Evolutionary conservation across 1,140 invertebrate genomes (phyloP).

Genomic region (Papilio aristodemus): DNA sequence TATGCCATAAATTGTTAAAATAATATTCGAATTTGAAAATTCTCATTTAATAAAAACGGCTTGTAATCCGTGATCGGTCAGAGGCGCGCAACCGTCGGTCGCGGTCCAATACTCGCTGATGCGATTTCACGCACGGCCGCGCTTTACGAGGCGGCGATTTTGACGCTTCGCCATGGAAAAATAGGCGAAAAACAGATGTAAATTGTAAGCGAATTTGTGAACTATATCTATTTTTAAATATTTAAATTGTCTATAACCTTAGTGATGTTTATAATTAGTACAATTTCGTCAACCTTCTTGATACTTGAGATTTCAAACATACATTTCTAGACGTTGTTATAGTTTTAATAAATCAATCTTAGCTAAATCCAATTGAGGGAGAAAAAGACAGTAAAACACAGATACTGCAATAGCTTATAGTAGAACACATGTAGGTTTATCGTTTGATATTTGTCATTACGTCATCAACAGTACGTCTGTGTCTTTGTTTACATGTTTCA

Average conservation of each 20-base stretch:
- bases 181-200: conserved; percentile 15
- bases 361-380: no score
- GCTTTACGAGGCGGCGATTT: conserved; percentile 38
- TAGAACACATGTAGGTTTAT: no score
- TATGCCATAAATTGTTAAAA: neutral
- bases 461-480: neutral
- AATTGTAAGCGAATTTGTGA: neutral
- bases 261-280: no score
- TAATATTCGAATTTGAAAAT: conserved; percentile 29
- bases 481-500: conserved; percentile 2
- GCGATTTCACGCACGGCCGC: conserved; percentile 59
- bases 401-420: no score
- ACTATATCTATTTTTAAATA: neutral
- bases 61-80: conserved; percentile 50
- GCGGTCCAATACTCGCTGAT: conserved; percentile 48
- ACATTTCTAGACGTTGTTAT: no score
- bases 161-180: conserved; percentile 28
- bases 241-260: no score
- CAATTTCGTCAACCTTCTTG: no score
- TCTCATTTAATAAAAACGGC: conserved; percentile 5
- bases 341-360: no score
- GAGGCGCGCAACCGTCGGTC: conserved; percentile 55
- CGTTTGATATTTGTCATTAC: neutral
- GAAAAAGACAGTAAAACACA: no score
- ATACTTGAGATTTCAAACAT: no score